Evolutionary conservation across 1,140 invertebrate genomes (phyloP).

Genomic region (Teleopsis dalmanni): DNA sequence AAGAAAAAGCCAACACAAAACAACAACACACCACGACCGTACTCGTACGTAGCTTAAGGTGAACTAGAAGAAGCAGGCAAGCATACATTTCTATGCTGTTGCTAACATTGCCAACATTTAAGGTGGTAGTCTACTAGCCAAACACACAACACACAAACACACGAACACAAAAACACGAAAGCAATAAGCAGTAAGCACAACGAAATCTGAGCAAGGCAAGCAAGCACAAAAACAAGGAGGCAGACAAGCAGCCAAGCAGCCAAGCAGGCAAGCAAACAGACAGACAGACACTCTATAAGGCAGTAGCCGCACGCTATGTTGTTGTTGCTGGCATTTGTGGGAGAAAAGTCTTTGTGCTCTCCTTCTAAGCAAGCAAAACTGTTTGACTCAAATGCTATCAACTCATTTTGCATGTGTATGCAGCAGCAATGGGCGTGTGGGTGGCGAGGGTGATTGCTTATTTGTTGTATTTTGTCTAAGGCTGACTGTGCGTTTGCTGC

Average conservation of each 20-base stretch:
- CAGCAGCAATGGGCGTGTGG: too few species aligned
- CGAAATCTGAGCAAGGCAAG: too few species aligned
- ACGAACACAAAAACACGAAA: slow-evolving; percentile 1
- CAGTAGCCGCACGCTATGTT: background rate
- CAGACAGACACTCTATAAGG: too few species aligned
- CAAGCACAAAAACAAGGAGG: background rate
- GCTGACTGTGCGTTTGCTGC: too few species aligned
- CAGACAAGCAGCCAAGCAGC: too few species aligned
- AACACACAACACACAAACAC: slow-evolving; percentile 9
- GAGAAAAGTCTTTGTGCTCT: background rate
- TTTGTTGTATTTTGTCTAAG: too few species aligned
- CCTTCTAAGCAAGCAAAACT: background rate
- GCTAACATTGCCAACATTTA: background rate
- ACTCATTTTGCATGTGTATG: too few species aligned
- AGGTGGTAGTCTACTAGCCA: slow-evolving; percentile 17
- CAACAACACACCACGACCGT: slow-evolving; percentile 21
- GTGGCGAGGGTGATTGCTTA: too few species aligned
- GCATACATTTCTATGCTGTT: slow-evolving; percentile 4
- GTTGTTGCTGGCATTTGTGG: background rate
- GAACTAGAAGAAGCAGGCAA: slow-evolving; percentile 42
- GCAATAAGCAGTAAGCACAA: too few species aligned
- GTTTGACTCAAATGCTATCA: background rate
- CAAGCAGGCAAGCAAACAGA: too few species aligned
- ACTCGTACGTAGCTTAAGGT: slow-evolving; percentile 41
- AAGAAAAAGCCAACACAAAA: background rate